Evolutionary conservation across 2,797 vertebrate species (phyloP).

Genomic region (Protosalanx chinensis): DNA sequence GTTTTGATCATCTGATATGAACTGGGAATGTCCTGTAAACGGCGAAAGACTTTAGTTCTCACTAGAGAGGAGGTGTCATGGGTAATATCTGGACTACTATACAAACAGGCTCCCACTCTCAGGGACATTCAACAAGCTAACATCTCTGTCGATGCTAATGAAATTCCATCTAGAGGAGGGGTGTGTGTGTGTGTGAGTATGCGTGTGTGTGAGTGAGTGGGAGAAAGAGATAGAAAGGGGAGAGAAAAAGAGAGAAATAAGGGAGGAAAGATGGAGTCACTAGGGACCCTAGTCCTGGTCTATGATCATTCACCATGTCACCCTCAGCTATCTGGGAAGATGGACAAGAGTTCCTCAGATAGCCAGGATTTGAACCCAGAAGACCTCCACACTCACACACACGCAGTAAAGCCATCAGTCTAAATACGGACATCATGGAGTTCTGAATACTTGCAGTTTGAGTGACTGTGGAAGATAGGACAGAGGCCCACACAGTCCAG

Average conservation of each 20-base stretch:
- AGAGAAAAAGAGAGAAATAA: too few relatives aligned
- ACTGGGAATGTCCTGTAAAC: conserved; percentile 21
- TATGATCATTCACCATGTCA: conserved; percentile 15
- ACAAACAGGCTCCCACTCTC: conserved; percentile 38
- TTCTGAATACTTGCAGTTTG: conserved; percentile 37
- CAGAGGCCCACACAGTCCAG: too few relatives aligned
- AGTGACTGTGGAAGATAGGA: conserved; percentile 35
- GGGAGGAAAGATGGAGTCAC: conserved; percentile 18
- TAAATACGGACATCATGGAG: conserved; percentile 48
- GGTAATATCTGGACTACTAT: conserved; percentile 42
- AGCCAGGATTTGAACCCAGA: conserved; percentile 9
- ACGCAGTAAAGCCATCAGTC: conserved; percentile 12
- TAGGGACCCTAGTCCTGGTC: conserved; percentile 15
- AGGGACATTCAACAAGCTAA: conserved; percentile 28
- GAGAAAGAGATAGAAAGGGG: neutral
- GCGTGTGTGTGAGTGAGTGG: neutral
- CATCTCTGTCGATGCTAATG: conserved; percentile 40
- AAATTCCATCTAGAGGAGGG: conserved; percentile 43
- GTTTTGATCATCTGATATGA: conserved; percentile 7
- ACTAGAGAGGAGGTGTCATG: conserved; percentile 40
- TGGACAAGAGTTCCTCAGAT: conserved; percentile 53
- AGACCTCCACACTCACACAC: neutral
- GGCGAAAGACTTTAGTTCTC: conserved; percentile 40
- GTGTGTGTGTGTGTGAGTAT: neutral
- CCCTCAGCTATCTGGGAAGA: neutral